phyloP scores from a whole-genome alignment of 2,113 vertebrate genomes.

The Willisornis vidua region DNA sequence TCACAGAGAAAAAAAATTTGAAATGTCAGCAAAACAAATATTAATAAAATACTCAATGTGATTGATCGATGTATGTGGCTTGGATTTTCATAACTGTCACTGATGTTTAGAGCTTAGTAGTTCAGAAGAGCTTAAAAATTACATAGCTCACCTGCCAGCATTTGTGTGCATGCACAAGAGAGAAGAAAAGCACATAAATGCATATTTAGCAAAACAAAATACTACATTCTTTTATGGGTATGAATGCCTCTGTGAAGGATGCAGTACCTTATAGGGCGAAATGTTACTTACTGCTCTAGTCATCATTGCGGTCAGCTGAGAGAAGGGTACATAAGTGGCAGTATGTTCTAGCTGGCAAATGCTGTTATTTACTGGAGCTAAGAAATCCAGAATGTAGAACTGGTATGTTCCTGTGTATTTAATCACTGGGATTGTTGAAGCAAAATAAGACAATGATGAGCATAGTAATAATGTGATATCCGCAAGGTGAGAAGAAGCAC shows the following conservation, averaged over 20 bases:
- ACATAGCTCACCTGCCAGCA: not conserved
- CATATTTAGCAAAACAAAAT: not conserved
- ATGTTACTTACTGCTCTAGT: not conserved
- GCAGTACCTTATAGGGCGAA: not conserved
- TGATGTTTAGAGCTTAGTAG: not conserved
- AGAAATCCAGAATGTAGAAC: not conserved
- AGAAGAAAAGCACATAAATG: not conserved
- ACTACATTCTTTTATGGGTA: not conserved
- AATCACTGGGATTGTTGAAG: not conserved
- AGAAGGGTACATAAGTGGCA: not conserved
- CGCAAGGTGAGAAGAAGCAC: not conserved
- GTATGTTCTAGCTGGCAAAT: not conserved
- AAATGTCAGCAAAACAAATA: not conserved
- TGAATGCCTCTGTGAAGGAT: not conserved
- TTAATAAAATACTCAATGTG: not conserved
- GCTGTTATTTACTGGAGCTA: not conserved
- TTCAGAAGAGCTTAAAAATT: not conserved
- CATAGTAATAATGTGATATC: not conserved
- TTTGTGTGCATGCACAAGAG: not conserved
- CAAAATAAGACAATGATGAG: not conserved
- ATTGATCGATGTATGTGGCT: not conserved
- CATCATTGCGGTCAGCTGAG: not conserved
- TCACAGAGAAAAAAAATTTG: not conserved
- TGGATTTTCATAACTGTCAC: not conserved
- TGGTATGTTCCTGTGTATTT: not conserved